phyloP scores from a whole-genome alignment of 2,797 vertebrate species.

The Spinus olivaceus region DNA sequence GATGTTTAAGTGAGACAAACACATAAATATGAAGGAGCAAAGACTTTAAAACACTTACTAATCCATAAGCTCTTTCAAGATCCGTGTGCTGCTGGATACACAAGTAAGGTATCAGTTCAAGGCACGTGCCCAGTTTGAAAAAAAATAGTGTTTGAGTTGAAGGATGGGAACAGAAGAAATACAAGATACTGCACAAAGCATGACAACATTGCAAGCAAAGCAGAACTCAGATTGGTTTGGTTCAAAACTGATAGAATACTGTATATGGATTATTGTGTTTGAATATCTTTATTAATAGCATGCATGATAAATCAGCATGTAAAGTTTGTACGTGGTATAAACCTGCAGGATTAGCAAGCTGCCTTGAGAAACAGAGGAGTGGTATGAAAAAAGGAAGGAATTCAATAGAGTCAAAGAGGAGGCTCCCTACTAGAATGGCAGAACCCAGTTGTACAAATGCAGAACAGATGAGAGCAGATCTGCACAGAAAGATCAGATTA shows the following conservation, averaged over 20 bases:
- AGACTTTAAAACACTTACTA: not conserved
- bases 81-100: not conserved
- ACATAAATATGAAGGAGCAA: not conserved
- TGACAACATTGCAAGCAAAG: not conserved
- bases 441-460: not conserved
- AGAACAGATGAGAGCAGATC: not conserved
- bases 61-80: not conserved
- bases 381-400: not conserved
- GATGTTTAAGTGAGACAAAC: not conserved
- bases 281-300: not conserved
- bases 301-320: not conserved
- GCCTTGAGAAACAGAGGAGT: not conserved
- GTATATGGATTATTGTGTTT: not conserved
- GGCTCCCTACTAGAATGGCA: not conserved
- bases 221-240: not conserved
- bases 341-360: not conserved
- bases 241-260: not conserved
- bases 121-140: not conserved
- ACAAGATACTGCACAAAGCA: not conserved
- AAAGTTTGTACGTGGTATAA: not conserved
- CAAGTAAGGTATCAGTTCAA: not conserved
- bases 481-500: not conserved
- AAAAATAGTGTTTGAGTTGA: not conserved
- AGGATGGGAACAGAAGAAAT: not conserved
- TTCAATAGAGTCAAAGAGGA: not conserved